These are phyloP conservation scores for Oncorhynchus masou DNA, from an alignment of 2,113 vertebrate species.

Conservation along the genomic window DNA sequence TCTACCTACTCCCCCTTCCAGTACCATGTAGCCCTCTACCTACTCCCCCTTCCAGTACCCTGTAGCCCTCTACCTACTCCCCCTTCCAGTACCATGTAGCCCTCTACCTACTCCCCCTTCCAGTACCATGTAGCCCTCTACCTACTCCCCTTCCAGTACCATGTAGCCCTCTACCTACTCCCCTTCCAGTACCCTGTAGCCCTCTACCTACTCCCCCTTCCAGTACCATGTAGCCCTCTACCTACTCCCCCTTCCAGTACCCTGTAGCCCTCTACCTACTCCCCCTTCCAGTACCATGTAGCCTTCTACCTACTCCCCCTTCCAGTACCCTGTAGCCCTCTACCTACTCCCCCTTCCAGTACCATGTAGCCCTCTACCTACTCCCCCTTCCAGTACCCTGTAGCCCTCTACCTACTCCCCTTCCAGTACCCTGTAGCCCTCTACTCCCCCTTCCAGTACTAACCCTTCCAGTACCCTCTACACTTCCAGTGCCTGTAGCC, in stretches of 20 bases:
- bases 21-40: not conserved
- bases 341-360: constrained; percentile 10
- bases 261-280: not conserved
- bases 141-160: constrained; percentile 8
- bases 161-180: not conserved
- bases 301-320: not conserved
- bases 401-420: not conserved
- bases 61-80: not conserved
- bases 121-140: not conserved
- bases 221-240: not conserved
- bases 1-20: constrained; percentile 4
- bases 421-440: constrained; percentile 5
- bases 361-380: not conserved
- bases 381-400: constrained; percentile 10
- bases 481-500: constrained; percentile 8
- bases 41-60: constrained; percentile 6
- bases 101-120: not conserved
- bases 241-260: constrained; percentile 7
- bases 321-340: not conserved
- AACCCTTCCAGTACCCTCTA: constrained; percentile 3
- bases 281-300: constrained; percentile 6
- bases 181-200: constrained; percentile 9
- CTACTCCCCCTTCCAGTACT: constrained; percentile 10
- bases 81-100: constrained; percentile 7
- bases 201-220: not conserved